These are phyloP conservation scores for Laspeyria flexula DNA, from an alignment of 2,888 invertebrate genomes.

Conservation along the genomic window DNA sequence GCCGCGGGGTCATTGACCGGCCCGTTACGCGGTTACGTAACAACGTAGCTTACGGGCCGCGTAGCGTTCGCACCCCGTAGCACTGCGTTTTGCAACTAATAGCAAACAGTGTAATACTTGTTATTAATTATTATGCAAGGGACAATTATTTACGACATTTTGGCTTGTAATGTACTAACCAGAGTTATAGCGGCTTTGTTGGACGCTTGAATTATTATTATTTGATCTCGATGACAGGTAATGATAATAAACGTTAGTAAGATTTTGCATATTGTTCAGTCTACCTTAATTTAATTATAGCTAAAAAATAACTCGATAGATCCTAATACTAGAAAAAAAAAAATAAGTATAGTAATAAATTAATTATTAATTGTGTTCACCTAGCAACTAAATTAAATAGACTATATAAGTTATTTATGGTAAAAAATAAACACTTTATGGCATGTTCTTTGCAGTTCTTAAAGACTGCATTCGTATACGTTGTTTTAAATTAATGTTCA, in stretches of 20 bases:
- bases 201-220: conserved; percentile 1
- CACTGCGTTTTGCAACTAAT: conserved; percentile 47
- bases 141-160: conserved; percentile 23
- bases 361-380: no score
- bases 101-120: conserved; percentile 18
- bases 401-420: no score
- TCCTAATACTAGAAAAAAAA: not conserved
- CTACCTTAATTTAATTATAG: not conserved
- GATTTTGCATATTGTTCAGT: not conserved
- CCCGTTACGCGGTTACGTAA: conserved; percentile 84
- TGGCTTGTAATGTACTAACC: not conserved
- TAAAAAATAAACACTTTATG: no score
- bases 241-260: not conserved
- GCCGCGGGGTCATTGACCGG: conserved; percentile 74
- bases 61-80: conserved; percentile 61
- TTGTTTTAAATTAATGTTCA: conserved; percentile 33
- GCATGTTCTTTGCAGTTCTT: no score
- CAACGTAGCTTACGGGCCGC: conserved; percentile 78
- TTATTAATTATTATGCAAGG: conserved; percentile 26
- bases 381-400: no score
- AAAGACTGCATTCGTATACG: conserved; percentile 13
- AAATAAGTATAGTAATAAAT: not conserved
- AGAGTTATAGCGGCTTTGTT: not conserved
- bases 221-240: not conserved
- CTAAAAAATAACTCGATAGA: not conserved